Percentiles rank a stretch among this genome's conserved stretches.
phyloP scores from a whole-genome alignment of 2,888 invertebrate species.

The Leptopterna dolabrata region DNA sequence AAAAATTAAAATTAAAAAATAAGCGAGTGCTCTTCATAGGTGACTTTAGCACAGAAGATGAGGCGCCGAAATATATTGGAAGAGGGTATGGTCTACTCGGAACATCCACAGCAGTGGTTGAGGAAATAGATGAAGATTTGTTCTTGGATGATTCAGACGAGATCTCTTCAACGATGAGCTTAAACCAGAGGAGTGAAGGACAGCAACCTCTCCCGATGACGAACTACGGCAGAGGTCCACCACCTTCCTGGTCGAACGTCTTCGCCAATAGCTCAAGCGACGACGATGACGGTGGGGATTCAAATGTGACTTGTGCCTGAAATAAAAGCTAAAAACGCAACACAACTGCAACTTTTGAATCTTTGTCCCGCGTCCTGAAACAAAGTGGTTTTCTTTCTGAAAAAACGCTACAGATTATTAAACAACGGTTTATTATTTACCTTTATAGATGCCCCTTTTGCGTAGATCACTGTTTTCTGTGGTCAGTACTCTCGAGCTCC shows the following conservation, averaged over 20 bases:
- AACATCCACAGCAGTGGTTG: background rate
- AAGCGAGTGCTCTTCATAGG: background rate
- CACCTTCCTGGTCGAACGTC: conserved; percentile 18
- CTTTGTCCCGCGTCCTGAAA: no score
- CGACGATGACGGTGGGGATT: background rate
- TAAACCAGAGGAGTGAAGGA: background rate
- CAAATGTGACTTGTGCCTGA: no score
- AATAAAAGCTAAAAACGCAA: no score
- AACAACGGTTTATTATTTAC: no score
- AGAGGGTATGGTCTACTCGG: background rate
- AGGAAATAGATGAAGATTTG: background rate
- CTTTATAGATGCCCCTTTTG: no score
- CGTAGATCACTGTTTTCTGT: no score
- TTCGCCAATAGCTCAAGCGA: conserved; percentile 9
- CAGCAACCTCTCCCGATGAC: background rate
- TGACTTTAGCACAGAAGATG: background rate
- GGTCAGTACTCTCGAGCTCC: no score
- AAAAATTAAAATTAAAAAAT: no score
- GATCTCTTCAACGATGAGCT: background rate
- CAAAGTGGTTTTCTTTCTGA: no score
- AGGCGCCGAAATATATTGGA: background rate
- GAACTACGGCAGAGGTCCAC: conserved; percentile 4
- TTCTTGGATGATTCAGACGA: background rate
- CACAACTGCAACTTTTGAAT: no score
- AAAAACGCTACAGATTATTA: no score